These are phyloP conservation scores for Pholis gunnellus DNA, from an alignment of 2,113 vertebrate genomes.

Conservation along the genomic window DNA sequence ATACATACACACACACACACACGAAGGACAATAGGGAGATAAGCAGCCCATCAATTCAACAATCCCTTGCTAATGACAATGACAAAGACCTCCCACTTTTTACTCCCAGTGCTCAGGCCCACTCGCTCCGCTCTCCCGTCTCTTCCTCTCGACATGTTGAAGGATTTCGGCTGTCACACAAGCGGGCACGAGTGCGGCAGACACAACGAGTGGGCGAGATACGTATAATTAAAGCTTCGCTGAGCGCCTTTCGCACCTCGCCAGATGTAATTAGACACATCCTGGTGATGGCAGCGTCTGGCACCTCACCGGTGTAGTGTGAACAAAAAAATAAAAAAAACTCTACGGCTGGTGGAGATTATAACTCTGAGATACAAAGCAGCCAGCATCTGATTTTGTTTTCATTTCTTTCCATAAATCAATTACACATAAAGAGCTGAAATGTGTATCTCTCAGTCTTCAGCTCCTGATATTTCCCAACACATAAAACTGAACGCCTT, in stretches of 20 bases:
- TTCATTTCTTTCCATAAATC: conserved; percentile 19
- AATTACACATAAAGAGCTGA: not conserved
- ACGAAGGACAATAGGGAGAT: conserved; percentile 32
- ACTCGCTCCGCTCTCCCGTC: conserved; percentile 1
- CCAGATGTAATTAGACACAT: conserved; percentile 80
- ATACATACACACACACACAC: conserved; percentile 3
- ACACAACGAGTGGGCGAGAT: conserved; percentile 64
- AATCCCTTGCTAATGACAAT: conserved; percentile 61
- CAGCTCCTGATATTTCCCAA: conserved; percentile 2
- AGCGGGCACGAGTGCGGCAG: conserved; percentile 31
- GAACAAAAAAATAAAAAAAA: conserved; percentile 5
- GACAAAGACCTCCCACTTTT: conserved; percentile 45
- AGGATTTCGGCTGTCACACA: conserved; percentile 67
- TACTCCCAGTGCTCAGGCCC: conserved; percentile 29
- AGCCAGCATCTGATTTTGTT: not conserved
- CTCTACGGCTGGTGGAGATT: not conserved
- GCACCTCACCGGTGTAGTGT: conserved; percentile 45
- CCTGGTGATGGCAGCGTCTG: conserved; percentile 66
- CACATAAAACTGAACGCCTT: not conserved
- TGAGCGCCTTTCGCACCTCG: conserved; percentile 70
- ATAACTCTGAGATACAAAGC: not conserved
- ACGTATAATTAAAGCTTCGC: conserved; percentile 79
- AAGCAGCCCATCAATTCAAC: conserved; percentile 66
- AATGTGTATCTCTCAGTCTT: conserved; percentile 16
- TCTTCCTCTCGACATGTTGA: conserved; percentile 41